phyloP scores from a whole-genome alignment of 2,797 vertebrate species.

The Pipistrellus pygmaeus region DNA sequence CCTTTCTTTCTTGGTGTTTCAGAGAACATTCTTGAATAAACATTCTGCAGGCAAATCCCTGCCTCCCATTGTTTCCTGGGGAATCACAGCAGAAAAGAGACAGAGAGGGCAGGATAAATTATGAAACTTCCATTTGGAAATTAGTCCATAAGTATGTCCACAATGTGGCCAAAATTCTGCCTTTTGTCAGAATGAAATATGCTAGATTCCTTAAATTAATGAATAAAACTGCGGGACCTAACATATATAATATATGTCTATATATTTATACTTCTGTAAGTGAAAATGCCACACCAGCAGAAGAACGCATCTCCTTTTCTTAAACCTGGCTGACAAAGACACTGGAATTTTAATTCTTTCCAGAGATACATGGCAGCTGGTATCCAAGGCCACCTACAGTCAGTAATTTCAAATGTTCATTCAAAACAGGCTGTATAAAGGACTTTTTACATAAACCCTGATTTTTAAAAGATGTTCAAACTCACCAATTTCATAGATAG shows the following conservation, averaged over 20 bases:
- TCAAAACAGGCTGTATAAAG: conserved; percentile 27
- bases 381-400: neutral
- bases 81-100: neutral
- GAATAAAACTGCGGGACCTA: conserved; percentile 8
- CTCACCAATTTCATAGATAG: neutral
- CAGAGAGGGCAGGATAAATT: neutral
- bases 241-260: neutral
- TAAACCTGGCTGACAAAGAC: conserved; percentile 41
- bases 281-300: neutral
- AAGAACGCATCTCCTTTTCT: neutral
- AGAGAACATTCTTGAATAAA: neutral
- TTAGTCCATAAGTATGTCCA: neutral
- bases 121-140: neutral
- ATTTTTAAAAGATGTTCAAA: neutral
- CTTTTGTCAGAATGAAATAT: conserved; percentile 21
- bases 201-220: conserved; percentile 29
- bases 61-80: neutral
- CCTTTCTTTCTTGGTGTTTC: neutral
- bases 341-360: conserved; percentile 50
- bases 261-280: neutral
- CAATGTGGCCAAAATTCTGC: conserved; percentile 8
- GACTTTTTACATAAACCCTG: conserved; percentile 3
- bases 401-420: conserved; percentile 24
- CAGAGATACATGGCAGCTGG: conserved; percentile 54
- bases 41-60: neutral